These are phyloP conservation scores for Ursus arctos DNA, from an alignment of 2,113 vertebrate species.

Conservation along the genomic window DNA sequence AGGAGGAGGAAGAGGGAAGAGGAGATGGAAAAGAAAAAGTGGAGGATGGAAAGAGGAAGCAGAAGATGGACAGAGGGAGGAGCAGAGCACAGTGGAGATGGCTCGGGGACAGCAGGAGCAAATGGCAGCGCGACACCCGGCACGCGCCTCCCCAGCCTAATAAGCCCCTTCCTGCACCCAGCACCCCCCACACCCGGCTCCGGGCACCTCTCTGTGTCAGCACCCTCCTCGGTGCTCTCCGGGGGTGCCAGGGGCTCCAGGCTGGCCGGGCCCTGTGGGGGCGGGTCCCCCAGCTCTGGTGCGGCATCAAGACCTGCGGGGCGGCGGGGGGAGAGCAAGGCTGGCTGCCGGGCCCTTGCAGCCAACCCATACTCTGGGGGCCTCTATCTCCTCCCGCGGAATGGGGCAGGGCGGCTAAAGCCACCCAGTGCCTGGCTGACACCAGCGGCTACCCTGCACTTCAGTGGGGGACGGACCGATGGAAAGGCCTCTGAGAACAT, in stretches of 20 bases:
- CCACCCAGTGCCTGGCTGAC: neutral
- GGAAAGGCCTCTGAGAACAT: neutral
- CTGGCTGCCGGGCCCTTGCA: neutral
- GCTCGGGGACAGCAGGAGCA: constrained; percentile 39
- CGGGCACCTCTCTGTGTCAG: constrained; percentile 92
- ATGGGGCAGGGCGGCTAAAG: neutral
- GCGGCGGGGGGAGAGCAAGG: neutral
- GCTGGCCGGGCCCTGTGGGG: constrained; percentile 29
- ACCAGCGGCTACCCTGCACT: neutral
- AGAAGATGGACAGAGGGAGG: too few relatives aligned
- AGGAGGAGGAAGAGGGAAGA: neutral
- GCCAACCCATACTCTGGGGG: neutral
- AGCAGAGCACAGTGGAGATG: neutral
- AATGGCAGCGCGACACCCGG: neutral
- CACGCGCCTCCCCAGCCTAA: neutral
- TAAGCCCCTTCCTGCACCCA: neutral
- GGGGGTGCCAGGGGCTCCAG: constrained; percentile 32
- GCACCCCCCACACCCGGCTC: neutral
- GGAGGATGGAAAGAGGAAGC: neutral
- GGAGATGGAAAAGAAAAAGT: neutral
- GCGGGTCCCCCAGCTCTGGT: constrained; percentile 66
- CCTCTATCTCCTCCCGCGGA: neutral
- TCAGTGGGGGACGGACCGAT: rapidly evolving
- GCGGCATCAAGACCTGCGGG: constrained; percentile 73
- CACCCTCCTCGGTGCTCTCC: constrained; percentile 88